phyloP scores from a whole-genome alignment of 2,113 vertebrate genomes.

The Phoxinus phoxinus region DNA sequence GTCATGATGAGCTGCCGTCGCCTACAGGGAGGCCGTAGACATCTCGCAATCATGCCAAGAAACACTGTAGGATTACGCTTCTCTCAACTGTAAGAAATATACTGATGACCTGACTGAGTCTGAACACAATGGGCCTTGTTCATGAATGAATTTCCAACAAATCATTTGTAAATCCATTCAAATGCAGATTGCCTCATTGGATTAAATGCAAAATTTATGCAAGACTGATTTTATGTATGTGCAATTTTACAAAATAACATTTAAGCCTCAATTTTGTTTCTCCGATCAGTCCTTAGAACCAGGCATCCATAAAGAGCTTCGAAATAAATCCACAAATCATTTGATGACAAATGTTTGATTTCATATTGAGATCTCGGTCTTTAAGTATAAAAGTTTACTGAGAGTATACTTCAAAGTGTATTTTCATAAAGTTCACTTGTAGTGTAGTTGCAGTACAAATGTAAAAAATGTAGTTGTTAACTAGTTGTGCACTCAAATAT shows the following conservation, averaged over 20 bases:
- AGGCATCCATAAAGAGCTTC: background rate
- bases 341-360: background rate
- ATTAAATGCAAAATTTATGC: background rate
- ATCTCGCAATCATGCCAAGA: background rate
- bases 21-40: background rate
- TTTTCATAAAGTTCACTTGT: too few species aligned
- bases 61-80: background rate
- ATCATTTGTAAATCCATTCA: background rate
- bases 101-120: background rate
- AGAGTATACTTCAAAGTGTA: too few species aligned
- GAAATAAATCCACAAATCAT: background rate
- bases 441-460: too few species aligned
- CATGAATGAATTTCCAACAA: background rate
- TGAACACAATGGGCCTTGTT: background rate
- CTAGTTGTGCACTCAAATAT: too few species aligned
- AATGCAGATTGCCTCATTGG: background rate
- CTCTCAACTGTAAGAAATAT: background rate
- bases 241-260: background rate
- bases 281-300: background rate
- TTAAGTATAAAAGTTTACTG: too few species aligned
- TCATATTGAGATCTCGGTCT: background rate
- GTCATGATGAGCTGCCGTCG: slow-evolving; percentile 14
- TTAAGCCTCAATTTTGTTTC: background rate
- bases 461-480: too few species aligned
- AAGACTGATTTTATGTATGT: background rate